Percentiles rank a stretch among this genome's conserved stretches.
Conservation (phyloP, 1,140 invertebrate genomes). For the Nephila pilipes region DNA sequence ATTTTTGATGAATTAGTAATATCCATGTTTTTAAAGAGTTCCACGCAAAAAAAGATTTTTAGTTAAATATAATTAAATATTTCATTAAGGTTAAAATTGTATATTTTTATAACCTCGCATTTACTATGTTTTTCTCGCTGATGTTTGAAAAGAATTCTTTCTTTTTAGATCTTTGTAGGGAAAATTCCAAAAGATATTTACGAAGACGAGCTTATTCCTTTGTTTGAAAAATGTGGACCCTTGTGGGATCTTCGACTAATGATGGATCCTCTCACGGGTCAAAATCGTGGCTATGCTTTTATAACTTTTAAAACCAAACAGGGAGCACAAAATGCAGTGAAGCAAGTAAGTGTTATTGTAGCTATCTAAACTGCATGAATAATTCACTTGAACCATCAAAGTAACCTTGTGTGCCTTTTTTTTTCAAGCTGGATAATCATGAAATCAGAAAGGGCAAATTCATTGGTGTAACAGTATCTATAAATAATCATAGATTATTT, state of each 20-base stretch:
- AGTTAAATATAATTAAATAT: too few species aligned
- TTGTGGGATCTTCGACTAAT: constrained; percentile 99
- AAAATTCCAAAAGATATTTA: constrained; percentile 99
- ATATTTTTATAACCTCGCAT: too few species aligned
- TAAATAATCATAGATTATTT: constrained; percentile 99
- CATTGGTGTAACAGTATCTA: constrained; percentile 99
- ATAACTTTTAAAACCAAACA: constrained; percentile 97
- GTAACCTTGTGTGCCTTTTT: background rate
- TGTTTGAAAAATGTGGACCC: constrained; percentile 98
- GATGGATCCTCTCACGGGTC: constrained; percentile 99
- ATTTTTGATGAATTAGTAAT: too few species aligned
- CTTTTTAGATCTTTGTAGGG: constrained; percentile 94
- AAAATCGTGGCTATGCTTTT: constrained; percentile 99
- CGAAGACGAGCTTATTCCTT: constrained; percentile 98
- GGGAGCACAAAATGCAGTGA: constrained; percentile 95
- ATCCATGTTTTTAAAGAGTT: too few species aligned
- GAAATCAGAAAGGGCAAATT: constrained; percentile 99
- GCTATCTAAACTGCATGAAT: background rate
- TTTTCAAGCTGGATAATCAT: constrained; percentile 83
- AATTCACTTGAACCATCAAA: background rate
- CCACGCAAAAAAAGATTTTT: too few species aligned
- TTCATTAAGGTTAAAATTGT: too few species aligned
- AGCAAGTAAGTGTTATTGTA: constrained; percentile 88
- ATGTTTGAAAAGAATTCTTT: too few species aligned
- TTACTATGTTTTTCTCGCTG: too few species aligned